A percentile compares a stretch with the other conserved stretches of the same genome.
Evolutionary conservation across 2,888 invertebrate genomes (phyloP).

Genomic region (Allolobophora icterica): DNA sequence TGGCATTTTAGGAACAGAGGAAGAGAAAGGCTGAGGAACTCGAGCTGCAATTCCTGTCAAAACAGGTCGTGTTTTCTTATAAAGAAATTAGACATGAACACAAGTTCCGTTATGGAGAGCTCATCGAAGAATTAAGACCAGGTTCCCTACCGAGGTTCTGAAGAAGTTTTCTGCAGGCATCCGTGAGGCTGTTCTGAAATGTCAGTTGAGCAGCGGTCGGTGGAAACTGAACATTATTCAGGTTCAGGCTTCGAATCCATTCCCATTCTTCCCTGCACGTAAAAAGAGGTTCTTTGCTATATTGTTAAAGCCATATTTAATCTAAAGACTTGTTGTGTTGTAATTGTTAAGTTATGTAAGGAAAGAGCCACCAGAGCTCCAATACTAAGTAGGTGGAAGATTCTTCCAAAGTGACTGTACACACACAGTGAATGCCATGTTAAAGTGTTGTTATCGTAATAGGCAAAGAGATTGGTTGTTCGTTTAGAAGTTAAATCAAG

Average conservation of each 20-base stretch:
- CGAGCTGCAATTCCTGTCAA: too few relatives aligned
- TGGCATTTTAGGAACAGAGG: too few relatives aligned
- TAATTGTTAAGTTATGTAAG: background rate
- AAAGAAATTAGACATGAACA: background rate
- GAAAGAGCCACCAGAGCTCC: background rate
- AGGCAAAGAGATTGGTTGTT: too few relatives aligned
- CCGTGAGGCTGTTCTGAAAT: slow-evolving; percentile 63
- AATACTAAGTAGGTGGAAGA: background rate
- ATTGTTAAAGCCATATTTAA: background rate
- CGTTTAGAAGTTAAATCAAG: too few relatives aligned
- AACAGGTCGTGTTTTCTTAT: background rate
- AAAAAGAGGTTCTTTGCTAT: background rate
- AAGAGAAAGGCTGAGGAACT: too few relatives aligned
- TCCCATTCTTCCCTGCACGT: slow-evolving; percentile 89
- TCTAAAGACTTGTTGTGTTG: background rate
- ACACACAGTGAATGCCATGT: background rate
- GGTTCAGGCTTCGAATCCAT: slow-evolving; percentile 73
- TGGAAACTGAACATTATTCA: slow-evolving; percentile 47
- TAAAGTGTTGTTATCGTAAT: too few relatives aligned
- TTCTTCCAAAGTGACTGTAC: background rate
- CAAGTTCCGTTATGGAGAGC: background rate
- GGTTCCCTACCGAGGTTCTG: slow-evolving; percentile 54
- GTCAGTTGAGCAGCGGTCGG: slow-evolving; percentile 61
- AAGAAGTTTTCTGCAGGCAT: slow-evolving; percentile 60
- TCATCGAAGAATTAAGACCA: background rate